These are phyloP conservation scores for Microcebus lehilahytsara DNA, from an alignment of 2,113 vertebrate species.

Conservation along the genomic window DNA sequence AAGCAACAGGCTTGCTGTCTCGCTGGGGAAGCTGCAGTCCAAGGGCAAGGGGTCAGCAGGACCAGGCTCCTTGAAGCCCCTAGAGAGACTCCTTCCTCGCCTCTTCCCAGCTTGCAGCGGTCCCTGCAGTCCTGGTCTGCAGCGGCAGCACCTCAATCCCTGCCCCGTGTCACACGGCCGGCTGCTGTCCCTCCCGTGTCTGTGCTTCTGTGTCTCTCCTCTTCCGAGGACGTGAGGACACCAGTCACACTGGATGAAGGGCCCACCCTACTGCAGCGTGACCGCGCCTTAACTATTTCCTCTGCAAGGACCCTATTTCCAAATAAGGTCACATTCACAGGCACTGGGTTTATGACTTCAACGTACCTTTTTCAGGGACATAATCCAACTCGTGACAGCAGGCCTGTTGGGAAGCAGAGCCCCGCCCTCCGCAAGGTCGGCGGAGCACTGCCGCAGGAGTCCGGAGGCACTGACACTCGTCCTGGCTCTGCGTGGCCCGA, in stretches of 20 bases:
- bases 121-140: neutral
- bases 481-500: too few relatives aligned
- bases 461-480: accelerated
- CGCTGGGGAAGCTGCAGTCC: neutral
- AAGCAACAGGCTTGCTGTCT: neutral
- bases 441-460: neutral
- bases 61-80: neutral
- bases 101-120: neutral
- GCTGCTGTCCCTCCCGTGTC: neutral
- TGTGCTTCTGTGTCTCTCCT: neutral
- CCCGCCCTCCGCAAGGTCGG: neutral
- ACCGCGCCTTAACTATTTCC: neutral
- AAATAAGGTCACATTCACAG: neutral
- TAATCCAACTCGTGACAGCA: neutral
- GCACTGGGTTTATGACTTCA: neutral
- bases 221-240: neutral
- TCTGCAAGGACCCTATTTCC: neutral
- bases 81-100: neutral
- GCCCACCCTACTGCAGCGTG: neutral
- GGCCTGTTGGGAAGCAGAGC: neutral
- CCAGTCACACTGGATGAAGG: neutral
- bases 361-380: neutral
- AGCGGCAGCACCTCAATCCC: neutral
- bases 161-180: neutral
- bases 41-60: neutral